Evolutionary conservation across 2,888 invertebrate genomes (phyloP), one percentile per base, ranked within the genome.

Genomic region (Clistopyga incitator): DNA sequence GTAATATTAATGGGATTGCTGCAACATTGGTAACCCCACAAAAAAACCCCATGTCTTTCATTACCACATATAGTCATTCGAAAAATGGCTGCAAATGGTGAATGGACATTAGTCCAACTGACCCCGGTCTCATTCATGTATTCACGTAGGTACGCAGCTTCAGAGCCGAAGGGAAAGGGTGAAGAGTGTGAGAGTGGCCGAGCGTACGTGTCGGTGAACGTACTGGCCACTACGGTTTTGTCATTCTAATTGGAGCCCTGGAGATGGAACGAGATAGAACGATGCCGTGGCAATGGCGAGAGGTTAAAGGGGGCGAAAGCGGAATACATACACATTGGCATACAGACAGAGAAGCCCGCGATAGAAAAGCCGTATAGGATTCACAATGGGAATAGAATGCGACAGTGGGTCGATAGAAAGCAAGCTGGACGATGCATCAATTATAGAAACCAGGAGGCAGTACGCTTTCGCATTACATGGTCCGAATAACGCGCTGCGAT

Each of bases 401-500:
- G 64, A 74, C 20, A 34, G 34, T 45, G 42, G 25, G 45, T 38
- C 64, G 54, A 76, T 82, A 56, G 68, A 75, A 78, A 70, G 77
- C 83, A 77, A 84, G 70, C 81, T 81, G 84, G 74, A 78, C 76
- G 88, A 91, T 91, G 90, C 92, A 92, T 92, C 92, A 92, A 92
- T 92, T 92, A 91, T 90, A 91, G 90, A 91, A 91, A 90, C 89
- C 89, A 86, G 87, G 89, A 87, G 86, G 81, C 79, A 59, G 85
- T 84, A 13, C 38, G 87, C 87, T 86, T 87, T 88, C 88, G 89
- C 88, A 88, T 90, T 90, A 90, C 91, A 89, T 78, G 86, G 84
- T 83, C 82, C 88, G 90, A 90, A 89, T 90, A 91, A 90, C 89
- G 88, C 87, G 84, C 65, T 75, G 88, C 91, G 91, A 92, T 92